Evolutionary conservation across 2,888 invertebrate species (phyloP).

Genomic region (Falcaria lacertinaria): DNA sequence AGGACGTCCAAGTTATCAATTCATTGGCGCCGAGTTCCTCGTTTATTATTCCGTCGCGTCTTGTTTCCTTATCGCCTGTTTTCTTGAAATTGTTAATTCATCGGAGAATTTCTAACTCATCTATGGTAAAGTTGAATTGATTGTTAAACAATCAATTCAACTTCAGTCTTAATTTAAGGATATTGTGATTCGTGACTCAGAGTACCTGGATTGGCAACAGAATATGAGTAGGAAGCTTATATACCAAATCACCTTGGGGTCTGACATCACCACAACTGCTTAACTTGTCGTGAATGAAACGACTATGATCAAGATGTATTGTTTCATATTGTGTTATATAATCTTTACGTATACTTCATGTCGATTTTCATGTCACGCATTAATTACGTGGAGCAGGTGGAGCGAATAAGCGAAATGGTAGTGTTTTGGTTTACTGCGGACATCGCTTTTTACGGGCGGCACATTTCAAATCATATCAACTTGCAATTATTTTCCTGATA

Average conservation of each 20-base stretch:
- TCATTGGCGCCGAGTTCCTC: constrained; percentile 3
- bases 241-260: constrained; percentile 43
- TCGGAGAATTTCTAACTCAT: neutral
- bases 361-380: constrained; percentile 24
- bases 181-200: constrained; percentile 15
- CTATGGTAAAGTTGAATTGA: constrained; percentile 1
- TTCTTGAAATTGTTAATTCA: neutral
- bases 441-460: constrained; percentile 5
- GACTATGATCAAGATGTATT: constrained; percentile 15
- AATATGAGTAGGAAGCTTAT: constrained; percentile 49
- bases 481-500: neutral
- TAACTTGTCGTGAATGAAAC: constrained; percentile 29
- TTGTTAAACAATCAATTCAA: neutral
- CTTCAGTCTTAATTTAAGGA: neutral
- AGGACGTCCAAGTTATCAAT: constrained; percentile 38
- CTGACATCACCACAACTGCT: constrained; percentile 28
- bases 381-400: constrained; percentile 27
- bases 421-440: constrained; percentile 27
- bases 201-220: constrained; percentile 17
- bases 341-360: neutral
- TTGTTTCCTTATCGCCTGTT: constrained; percentile 1
- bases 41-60: neutral
- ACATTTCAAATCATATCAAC: constrained; percentile 9
- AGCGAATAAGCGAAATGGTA: constrained; percentile 20
- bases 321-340: neutral